phyloP scores from a whole-genome alignment of 2,113 vertebrate species.

The Tamias sibiricus region DNA sequence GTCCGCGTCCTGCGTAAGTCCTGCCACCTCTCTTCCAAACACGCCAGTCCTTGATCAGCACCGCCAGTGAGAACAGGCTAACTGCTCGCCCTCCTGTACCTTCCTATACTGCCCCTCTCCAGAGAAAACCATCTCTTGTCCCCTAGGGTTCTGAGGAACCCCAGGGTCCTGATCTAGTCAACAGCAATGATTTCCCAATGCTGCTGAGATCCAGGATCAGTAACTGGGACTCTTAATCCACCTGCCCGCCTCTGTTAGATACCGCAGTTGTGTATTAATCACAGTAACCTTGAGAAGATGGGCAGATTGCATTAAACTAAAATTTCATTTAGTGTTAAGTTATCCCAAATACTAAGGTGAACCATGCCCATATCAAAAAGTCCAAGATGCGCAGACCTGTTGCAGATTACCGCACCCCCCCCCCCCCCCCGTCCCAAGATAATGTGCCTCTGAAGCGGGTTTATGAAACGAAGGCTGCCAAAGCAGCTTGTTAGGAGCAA shows the following conservation, averaged over 20 bases:
- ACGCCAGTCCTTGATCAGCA: not conserved
- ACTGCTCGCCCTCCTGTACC: too few species aligned
- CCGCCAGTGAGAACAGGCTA: rapidly evolving
- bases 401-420: too few species aligned
- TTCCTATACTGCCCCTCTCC: not conserved
- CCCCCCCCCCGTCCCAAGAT: too few species aligned
- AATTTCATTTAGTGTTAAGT: not conserved
- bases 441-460: not conserved
- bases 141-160: not conserved
- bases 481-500: not conserved
- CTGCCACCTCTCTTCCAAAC: not conserved
- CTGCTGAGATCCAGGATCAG: not conserved
- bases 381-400: not conserved
- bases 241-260: too few species aligned
- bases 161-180: rapidly evolving
- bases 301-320: not conserved
- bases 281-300: not conserved
- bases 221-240: not conserved
- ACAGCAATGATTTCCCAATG: not conserved
- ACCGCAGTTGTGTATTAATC: not conserved
- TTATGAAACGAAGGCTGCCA: not conserved
- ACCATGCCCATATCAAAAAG: not conserved
- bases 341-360: not conserved
- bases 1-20: conserved; percentile 89
- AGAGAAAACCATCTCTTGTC: not conserved